phyloP scores from a whole-genome alignment of 2,113 vertebrate species.

The Physeter macrocephalus region DNA sequence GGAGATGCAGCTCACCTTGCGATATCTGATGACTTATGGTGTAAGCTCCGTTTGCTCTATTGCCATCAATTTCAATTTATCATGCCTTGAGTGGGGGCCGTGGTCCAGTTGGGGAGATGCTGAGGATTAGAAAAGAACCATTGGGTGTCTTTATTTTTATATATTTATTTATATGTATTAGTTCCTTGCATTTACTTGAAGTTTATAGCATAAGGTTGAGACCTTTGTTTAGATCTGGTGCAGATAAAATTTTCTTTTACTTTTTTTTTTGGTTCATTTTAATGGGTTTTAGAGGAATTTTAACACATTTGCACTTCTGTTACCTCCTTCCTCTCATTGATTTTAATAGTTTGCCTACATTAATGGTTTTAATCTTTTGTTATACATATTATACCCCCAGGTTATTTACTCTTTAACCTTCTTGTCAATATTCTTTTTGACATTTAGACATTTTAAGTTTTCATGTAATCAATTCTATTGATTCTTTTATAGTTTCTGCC shows the following conservation, averaged over 20 bases:
- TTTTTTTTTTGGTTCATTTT: neutral
- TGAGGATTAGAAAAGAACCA: neutral
- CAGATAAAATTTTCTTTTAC: neutral
- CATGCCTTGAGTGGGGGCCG: too few species aligned
- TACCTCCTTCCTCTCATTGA: neutral
- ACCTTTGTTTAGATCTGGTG: neutral
- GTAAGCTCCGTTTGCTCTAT: neutral
- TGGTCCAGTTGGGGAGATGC: neutral
- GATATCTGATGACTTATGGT: neutral
- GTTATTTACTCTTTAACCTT: constrained; percentile 16
- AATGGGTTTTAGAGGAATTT: neutral
- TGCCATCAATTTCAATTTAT: neutral
- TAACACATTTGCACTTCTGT: neutral
- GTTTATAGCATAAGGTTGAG: neutral
- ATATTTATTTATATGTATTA: neutral
- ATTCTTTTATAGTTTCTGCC: neutral
- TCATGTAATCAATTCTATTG: neutral
- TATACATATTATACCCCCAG: neutral
- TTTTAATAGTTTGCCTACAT: neutral
- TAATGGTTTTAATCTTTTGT: neutral
- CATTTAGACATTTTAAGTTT: constrained; percentile 5
- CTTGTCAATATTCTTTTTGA: constrained; percentile 17
- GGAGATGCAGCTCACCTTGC: neutral
- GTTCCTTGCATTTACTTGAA: neutral
- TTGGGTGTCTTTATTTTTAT: neutral